phyloP scores from a whole-genome alignment of 2,113 vertebrate species.

The Stigmatopora argus region DNA sequence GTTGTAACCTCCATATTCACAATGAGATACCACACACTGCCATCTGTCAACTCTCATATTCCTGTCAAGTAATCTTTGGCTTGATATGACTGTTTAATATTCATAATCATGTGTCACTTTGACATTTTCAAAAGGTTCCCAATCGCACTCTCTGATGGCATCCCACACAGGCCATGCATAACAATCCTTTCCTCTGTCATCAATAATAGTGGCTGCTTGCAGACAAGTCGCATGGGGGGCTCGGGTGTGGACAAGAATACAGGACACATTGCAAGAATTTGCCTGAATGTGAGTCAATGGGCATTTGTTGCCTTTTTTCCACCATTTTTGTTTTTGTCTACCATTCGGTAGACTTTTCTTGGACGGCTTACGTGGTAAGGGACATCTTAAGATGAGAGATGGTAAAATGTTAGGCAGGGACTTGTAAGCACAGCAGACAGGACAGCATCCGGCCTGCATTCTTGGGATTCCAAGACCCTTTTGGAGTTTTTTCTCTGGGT shows the following conservation, averaged over 20 bases:
- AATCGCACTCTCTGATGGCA: slow-evolving; percentile 66
- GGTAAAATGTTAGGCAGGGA: slow-evolving; percentile 3
- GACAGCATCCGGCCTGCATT: slow-evolving; percentile 50
- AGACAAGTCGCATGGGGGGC: slow-evolving; percentile 41
- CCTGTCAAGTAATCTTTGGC: slow-evolving; percentile 65
- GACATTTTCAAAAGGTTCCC: slow-evolving; percentile 76
- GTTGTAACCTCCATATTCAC: not conserved
- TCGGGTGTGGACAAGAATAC: slow-evolving; percentile 41
- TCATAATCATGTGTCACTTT: slow-evolving; percentile 73
- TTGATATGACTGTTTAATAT: slow-evolving; percentile 69
- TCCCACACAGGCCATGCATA: slow-evolving; percentile 67
- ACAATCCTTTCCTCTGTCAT: slow-evolving; percentile 64
- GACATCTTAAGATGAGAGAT: slow-evolving; percentile 1
- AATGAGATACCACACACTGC: slow-evolving; percentile 31
- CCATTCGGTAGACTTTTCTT: slow-evolving; percentile 14
- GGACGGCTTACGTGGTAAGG: not conserved
- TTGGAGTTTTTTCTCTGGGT: slow-evolving; percentile 2
- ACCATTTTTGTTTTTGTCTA: not conserved
- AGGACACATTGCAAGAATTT: slow-evolving; percentile 19
- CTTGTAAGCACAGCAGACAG: slow-evolving; percentile 33
- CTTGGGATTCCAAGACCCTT: slow-evolving; percentile 30
- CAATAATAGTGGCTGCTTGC: slow-evolving; percentile 59
- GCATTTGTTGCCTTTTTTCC: slow-evolving; percentile 3
- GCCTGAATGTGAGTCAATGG: slow-evolving; percentile 1
- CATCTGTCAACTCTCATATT: slow-evolving; percentile 44